A percentile compares a stretch with the other conserved stretches of the same genome.
phyloP scores from a whole-genome alignment of 2,113 vertebrate species.

The Syngnathus scovelli region DNA sequence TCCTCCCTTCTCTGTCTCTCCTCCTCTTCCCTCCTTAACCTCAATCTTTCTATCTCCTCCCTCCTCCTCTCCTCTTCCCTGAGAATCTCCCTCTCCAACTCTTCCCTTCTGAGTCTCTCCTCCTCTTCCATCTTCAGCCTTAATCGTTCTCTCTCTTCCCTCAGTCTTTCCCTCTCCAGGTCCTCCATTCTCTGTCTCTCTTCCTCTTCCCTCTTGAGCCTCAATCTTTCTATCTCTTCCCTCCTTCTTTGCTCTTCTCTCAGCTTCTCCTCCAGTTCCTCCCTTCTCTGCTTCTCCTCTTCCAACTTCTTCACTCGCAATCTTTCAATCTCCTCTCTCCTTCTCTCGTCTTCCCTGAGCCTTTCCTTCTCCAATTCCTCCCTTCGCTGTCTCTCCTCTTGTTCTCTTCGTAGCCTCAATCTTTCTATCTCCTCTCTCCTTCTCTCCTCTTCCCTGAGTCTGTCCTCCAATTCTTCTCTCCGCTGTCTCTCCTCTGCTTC shows the following conservation, averaged over 20 bases:
- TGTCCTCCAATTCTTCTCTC: constrained; percentile 18
- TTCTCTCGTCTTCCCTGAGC: constrained; percentile 5
- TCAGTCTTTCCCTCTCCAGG: neutral
- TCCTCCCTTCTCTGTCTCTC: constrained; percentile 13
- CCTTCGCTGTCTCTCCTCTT: neutral
- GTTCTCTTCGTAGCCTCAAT: neutral
- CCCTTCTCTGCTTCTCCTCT: constrained; percentile 24
- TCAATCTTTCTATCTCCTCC: constrained; percentile 3
- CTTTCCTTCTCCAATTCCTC: neutral
- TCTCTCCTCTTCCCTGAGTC: neutral
- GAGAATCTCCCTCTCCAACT: constrained; percentile 21
- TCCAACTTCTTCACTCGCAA: constrained; percentile 18
- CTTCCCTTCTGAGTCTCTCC: constrained; percentile 18
- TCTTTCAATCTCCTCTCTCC: constrained; percentile 17
- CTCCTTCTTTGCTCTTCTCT: neutral
- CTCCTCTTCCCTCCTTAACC: constrained; percentile 18
- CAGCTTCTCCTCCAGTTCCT: constrained; percentile 13
- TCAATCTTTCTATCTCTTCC: neutral
- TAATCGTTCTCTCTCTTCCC: constrained; percentile 14
- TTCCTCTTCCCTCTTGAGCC: neutral
- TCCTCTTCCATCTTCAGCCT: constrained; percentile 23
- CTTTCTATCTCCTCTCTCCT: neutral
- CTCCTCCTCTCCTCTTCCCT: constrained; percentile 13
- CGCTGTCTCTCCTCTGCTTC: constrained; percentile 23
- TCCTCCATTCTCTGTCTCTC: neutral